A percentile compares a stretch with the other conserved stretches of the same genome.
These are phyloP conservation scores for Eudyptes chrysolophus DNA, from an alignment of 2,113 vertebrate genomes.

Conservation along the genomic window DNA sequence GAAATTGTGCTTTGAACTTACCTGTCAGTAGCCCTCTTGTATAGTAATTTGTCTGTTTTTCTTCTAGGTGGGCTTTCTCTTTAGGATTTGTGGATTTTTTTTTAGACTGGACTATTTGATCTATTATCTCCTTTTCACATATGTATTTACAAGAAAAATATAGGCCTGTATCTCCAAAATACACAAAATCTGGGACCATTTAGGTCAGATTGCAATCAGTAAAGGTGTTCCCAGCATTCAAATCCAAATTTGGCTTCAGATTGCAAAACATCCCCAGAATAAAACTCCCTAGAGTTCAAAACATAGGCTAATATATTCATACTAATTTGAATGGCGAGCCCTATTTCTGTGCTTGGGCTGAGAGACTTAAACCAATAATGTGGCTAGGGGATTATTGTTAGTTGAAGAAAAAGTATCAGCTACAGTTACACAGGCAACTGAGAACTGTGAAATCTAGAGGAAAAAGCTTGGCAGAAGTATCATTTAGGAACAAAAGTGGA, in stretches of 20 bases:
- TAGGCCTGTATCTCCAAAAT: background rate
- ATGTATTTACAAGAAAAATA: background rate
- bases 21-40: background rate
- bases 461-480: background rate
- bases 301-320: background rate
- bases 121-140: background rate
- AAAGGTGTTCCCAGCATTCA: background rate
- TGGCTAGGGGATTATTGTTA: background rate
- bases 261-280: background rate
- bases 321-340: background rate
- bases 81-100: background rate
- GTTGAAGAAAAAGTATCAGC: background rate
- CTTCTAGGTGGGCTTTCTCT: background rate
- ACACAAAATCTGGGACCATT: background rate
- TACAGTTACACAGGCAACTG: background rate
- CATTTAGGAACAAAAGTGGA: background rate
- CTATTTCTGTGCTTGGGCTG: background rate
- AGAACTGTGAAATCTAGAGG: background rate
- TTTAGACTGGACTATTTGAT: background rate
- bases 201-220: background rate
- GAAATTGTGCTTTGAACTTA: background rate
- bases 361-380: background rate
- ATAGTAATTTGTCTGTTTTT: background rate
- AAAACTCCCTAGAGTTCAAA: background rate
- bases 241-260: background rate